These are phyloP conservation scores for Embiotoca jacksoni DNA, from an alignment of 2,113 vertebrate species.

Conservation along the genomic window DNA sequence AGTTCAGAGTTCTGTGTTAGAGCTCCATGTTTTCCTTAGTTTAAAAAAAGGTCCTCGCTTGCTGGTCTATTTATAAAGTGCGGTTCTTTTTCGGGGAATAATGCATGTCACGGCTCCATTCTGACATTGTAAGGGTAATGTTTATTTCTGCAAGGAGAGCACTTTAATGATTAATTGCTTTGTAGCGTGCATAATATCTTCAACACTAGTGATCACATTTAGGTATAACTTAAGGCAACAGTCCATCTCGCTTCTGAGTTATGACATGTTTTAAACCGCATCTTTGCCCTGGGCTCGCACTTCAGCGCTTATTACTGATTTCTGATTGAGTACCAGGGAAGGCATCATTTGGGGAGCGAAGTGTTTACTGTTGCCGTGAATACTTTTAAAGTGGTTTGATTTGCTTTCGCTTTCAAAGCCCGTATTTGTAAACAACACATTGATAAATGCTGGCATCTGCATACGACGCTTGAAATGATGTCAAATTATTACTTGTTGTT, in stretches of 20 bases:
- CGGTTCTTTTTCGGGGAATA: conserved; percentile 19
- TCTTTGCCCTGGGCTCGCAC: conserved; percentile 31
- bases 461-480: conserved; percentile 9
- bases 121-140: conserved; percentile 18
- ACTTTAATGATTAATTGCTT: conserved; percentile 33
- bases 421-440: not conserved
- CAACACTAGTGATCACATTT: conserved; percentile 34
- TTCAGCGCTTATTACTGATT: conserved; percentile 27
- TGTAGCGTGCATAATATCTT: conserved; percentile 17
- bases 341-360: conserved; percentile 14
- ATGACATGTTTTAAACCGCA: conserved; percentile 47
- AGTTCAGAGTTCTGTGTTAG: conserved; percentile 7
- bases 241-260: conserved; percentile 43
- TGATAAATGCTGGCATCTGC: not conserved
- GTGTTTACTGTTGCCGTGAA: conserved; percentile 17
- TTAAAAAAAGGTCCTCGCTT: conserved; percentile 4
- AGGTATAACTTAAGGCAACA: conserved; percentile 32
- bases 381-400: conserved; percentile 28
- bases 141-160: conserved; percentile 19
- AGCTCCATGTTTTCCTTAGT: conserved; percentile 14
- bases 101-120: conserved; percentile 27
- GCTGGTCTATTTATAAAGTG: conserved; percentile 37
- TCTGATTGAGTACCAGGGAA: conserved; percentile 12
- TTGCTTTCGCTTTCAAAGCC: conserved; percentile 24
- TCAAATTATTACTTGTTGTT: not conserved